Base-by-base conservation (phyloP, 2,888 invertebrate genomes). In the Crepidodera aurea region DNA sequence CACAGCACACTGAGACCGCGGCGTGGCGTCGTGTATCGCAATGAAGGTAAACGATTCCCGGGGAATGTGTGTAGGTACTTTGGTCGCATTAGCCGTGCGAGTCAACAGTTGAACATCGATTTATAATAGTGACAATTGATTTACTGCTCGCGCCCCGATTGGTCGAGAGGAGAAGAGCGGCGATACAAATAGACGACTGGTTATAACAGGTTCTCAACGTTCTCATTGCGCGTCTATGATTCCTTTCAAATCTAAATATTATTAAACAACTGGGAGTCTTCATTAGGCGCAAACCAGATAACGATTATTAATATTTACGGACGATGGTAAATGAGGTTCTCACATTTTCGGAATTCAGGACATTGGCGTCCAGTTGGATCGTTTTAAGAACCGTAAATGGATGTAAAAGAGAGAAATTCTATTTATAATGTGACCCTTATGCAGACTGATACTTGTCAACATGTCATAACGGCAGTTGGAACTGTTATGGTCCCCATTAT, bases 81-180 rank as follows among this genome's bases (percentile, higher is more conserved):
- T 75, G 78, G 78, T 77, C 77, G 78, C 77, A 79, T 79, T 79
- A 78, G 77, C 77, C 74, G 76, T 77, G 73, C 76, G 76, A 76
- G 77, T 78, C 77, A 77, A 78, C 79, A 77, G 79, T 79, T 79
- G 77, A 79, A 76, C 80, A 78, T 79, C 80, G 80, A 80, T 80
- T 80, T 79, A 80, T 80, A 79, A 79, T 79, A 78, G 79, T 79
- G 80, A 79, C 79, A 80, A 79, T 79, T 80, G 80, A 80, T 80
- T 80, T 79, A 79, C 79, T 76, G 77, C 77, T 72, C 73, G 73
- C 75, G 73, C 71, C 74, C 68, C 74, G 76, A 79, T 79, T 79
- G 79, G 78, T 72, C 72, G 77, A 56, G 27, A 44, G 59, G 58
- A 19, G 44, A 48, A 48, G 27, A 48, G 27, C 48, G 48, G 63